Percentiles rank a stretch among this genome's conserved stretches.
phyloP scores from a whole-genome alignment of 2,888 invertebrate genomes.

The Dioctria rufipes region DNA sequence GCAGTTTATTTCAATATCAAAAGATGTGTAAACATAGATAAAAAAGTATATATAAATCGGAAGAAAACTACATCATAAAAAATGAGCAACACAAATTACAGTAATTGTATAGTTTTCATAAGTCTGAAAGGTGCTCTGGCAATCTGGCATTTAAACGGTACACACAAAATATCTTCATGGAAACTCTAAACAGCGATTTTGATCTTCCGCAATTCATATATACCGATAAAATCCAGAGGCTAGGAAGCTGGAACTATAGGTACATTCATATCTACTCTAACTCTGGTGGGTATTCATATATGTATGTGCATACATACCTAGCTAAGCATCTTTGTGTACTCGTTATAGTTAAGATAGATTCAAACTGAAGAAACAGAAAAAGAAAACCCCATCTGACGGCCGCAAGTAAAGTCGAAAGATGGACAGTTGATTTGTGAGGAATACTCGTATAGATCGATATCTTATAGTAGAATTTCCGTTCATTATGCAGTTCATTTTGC shows the following conservation, averaged over 20 bases:
- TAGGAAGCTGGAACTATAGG: not conserved
- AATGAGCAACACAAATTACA: slow-evolving; percentile 44
- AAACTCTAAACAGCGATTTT: slow-evolving; percentile 46
- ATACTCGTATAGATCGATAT: slow-evolving; percentile 49
- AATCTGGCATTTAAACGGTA: slow-evolving; percentile 54
- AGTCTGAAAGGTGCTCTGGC: slow-evolving; percentile 38
- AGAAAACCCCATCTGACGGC: slow-evolving; percentile 13
- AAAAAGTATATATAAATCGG: slow-evolving; percentile 35
- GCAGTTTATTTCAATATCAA: no score
- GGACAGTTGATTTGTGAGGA: slow-evolving; percentile 55
- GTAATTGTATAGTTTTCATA: slow-evolving; percentile 51
- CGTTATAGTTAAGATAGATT: no score
- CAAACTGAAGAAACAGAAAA: not conserved
- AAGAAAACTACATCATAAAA: slow-evolving; percentile 8
- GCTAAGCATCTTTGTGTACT: no score
- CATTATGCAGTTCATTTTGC: slow-evolving; percentile 47
- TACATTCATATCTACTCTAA: not conserved
- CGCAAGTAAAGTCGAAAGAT: slow-evolving; percentile 33
- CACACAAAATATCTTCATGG: slow-evolving; percentile 45
- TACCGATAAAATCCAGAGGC: slow-evolving; percentile 50
- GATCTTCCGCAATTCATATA: slow-evolving; percentile 49
- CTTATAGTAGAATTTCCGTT: slow-evolving; percentile 51
- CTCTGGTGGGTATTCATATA: not conserved
- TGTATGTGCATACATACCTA: no score
- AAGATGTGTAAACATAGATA: not conserved